Conservation (phyloP, 2,888 invertebrate genomes). For the Erebia palarica region DNA sequence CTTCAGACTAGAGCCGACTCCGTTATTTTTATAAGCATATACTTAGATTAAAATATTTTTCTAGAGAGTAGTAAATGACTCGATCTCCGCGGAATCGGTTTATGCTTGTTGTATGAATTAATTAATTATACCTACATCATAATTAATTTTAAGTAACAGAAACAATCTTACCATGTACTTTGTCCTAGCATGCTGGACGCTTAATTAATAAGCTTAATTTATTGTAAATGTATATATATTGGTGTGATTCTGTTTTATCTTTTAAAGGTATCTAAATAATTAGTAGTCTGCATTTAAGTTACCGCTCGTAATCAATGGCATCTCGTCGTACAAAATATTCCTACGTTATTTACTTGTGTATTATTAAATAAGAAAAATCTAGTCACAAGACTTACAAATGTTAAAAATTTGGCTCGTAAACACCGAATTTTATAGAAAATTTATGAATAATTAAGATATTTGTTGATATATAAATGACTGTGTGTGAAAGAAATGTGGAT, state of each 20-base stretch:
- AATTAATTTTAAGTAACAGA: constrained; percentile 47
- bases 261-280: constrained; percentile 68
- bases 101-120: constrained; percentile 51
- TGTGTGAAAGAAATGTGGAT: constrained; percentile 36
- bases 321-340: constrained; percentile 83
- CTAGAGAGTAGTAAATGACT: constrained; percentile 71
- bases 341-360: constrained; percentile 81
- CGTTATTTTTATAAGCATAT: constrained; percentile 79
- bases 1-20: constrained; percentile 72
- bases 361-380: constrained; percentile 80
- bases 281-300: constrained; percentile 82
- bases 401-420: constrained; percentile 73
- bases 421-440: constrained; percentile 72
- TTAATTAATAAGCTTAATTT: constrained; percentile 72
- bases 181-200: constrained; percentile 47
- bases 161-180: constrained; percentile 57
- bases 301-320: constrained; percentile 82
- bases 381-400: constrained; percentile 82
- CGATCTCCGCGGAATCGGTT: constrained; percentile 80
- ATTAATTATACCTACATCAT: constrained; percentile 33
- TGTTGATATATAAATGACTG: constrained; percentile 43
- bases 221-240: constrained; percentile 71
- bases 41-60: constrained; percentile 75
- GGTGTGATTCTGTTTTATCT: constrained; percentile 77
- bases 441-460: constrained; percentile 65